A percentile compares a stretch with the other conserved stretches of the same genome.
Evolutionary conservation across 2,797 vertebrate species (phyloP).

Genomic region (Clamator glandarius): DNA sequence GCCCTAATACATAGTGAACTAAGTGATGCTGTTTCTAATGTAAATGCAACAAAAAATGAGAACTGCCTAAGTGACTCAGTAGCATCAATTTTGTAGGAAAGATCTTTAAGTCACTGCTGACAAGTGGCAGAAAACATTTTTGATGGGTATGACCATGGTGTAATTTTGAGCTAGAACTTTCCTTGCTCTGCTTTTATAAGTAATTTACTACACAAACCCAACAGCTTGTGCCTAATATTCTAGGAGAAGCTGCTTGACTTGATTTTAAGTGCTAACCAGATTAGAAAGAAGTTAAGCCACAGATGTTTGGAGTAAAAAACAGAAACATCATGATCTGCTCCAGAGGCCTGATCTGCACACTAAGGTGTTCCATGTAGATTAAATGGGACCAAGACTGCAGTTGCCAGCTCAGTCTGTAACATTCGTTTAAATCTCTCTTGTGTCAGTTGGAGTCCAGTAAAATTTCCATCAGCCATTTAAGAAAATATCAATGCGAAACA

Average conservation of each 20-base stretch:
- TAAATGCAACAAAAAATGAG: not conserved
- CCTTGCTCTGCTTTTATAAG: not conserved
- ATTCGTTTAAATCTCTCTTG: not conserved
- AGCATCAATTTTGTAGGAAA: not conserved
- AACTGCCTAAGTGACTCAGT: not conserved
- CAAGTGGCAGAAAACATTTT: not conserved
- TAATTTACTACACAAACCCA: not conserved
- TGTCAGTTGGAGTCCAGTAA: not conserved
- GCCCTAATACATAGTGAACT: not conserved
- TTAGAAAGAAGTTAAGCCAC: not conserved
- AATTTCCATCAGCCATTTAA: not conserved
- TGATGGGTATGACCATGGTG: not conserved
- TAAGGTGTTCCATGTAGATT: not conserved
- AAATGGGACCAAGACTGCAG: not conserved
- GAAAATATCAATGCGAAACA: not conserved
- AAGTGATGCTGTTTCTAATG: not conserved
- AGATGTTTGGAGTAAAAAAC: not conserved
- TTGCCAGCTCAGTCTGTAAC: not conserved
- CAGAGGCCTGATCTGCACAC: not conserved
- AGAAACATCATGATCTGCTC: not conserved
- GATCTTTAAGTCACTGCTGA: not conserved
- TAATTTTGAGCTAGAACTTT: not conserved
- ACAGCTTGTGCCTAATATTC: not conserved
- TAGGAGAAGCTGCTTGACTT: not conserved
- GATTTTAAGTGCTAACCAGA: not conserved